Conservation (phyloP, 2,113 vertebrate genomes). For the Poeciliopsis occidentalis region DNA sequence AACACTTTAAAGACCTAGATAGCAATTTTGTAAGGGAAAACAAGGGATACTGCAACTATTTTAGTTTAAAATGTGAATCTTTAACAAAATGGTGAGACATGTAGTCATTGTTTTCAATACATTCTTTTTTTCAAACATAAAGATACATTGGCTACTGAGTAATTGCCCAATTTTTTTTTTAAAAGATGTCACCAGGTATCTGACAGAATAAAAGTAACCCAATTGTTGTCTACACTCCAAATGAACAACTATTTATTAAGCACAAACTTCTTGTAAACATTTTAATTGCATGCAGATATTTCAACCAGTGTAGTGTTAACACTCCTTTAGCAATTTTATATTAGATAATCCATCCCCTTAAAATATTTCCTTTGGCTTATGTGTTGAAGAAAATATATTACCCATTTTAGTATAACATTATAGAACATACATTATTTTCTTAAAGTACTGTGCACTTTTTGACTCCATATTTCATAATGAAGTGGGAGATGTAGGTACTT, state of each 20-base stretch:
- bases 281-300: not conserved
- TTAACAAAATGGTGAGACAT: too few species aligned
- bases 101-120: too few species aligned
- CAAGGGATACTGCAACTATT: too few species aligned
- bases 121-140: too few species aligned
- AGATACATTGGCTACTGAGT: too few species aligned
- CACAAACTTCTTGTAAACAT: not conserved
- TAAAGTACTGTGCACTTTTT: slow-evolving; percentile 18
- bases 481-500: too few species aligned
- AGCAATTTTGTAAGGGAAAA: too few species aligned
- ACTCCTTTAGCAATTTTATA: slow-evolving; percentile 18
- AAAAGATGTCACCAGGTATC: not conserved
- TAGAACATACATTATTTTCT: not conserved
- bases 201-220: not conserved
- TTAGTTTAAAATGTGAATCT: too few species aligned
- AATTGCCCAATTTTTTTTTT: too few species aligned
- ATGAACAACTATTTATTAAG: not conserved
- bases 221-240: slow-evolving; percentile 13
- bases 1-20: too few species aligned
- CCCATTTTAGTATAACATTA: slow-evolving; percentile 5
- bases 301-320: slow-evolving; percentile 7
- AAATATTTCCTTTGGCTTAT: not conserved
- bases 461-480: not conserved
- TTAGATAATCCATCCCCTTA: not conserved
- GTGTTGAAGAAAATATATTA: not conserved